Conservation (phyloP, 2,113 vertebrate genomes). For the Myotis lucifugus region DNA sequence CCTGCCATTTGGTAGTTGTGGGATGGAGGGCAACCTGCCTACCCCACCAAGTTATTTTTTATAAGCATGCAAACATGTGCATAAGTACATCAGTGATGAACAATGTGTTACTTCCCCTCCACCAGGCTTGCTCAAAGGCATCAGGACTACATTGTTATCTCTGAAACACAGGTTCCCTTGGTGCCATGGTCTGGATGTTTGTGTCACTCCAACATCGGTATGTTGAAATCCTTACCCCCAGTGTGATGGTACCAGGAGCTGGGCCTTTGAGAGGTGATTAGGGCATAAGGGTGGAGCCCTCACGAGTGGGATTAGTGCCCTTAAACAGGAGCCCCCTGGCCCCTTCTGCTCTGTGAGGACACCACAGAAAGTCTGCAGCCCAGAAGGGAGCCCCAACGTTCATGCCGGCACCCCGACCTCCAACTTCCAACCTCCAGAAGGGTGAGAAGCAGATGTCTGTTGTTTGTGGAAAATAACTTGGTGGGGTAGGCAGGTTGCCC, state of each 20-base stretch:
- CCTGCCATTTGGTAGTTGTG: not conserved
- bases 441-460: not conserved
- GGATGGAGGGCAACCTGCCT: not conserved
- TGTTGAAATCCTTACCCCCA: not conserved
- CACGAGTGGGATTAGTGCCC: not conserved
- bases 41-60: not conserved
- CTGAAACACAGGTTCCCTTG: not conserved
- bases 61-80: not conserved
- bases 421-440: not conserved
- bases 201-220: not conserved
- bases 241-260: not conserved
- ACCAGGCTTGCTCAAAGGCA: not conserved
- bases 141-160: not conserved
- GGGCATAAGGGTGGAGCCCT: not conserved
- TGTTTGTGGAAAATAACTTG: not conserved
- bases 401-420: too few relatives aligned
- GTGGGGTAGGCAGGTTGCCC: not conserved
- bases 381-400: not conserved
- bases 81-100: not conserved
- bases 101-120: not conserved
- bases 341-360: not conserved
- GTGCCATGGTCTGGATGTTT: not conserved
- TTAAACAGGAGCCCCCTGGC: not conserved
- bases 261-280: not conserved
- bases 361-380: not conserved